Evolutionary conservation across 2,888 invertebrate genomes (phyloP), one percentile per base, ranked within the genome.

Genomic region (Ferdinandea cuprea): DNA sequence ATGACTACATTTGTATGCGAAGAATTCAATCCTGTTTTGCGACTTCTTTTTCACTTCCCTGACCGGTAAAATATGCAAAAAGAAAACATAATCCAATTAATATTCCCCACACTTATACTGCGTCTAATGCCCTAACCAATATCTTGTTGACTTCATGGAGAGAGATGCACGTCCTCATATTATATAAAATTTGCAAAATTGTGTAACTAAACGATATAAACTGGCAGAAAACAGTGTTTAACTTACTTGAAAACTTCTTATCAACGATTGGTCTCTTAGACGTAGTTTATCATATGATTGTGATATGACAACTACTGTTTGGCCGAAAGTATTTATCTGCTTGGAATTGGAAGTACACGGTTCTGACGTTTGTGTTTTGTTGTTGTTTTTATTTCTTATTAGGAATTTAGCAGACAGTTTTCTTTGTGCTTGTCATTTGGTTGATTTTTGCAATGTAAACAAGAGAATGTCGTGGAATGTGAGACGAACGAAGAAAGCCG

Each of bases 371-470:
- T 76, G 11, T 19, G 54, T 7, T 42, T 6, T 59, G 59, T 17
- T 30, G 46, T 40, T 2, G 6, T 35, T 35, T 11, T 66, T 32
- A 65, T 71, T 50, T 73, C 42, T 74, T 68, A 21, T 32, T 48
- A 66, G 46, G 68, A 68, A 79, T 79, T 79, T 73, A 66, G 32
- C 40, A 72, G 54, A 52, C 58, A 66, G 30, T 76, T 30, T 59
- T 28, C 80, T 81, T 71, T 81, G 80, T 32, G 69, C 56, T 59
- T 81, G 80, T 76, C 80, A 77, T 81, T 81, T 66, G 59, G 68
- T 56, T 30, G 3, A 3, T 32, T 59, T 40, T 58, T n/a, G 48
- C 15, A 30, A 50, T 66, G 66, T 81, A 54, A 81, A 71, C 71
- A 66, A 58, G 40, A 48, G 80, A 80, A 69, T 61, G 50, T 63